Percentiles rank a stretch among this genome's conserved stretches.
phyloP scores from a whole-genome alignment of 2,113 vertebrate species.

The Caretta caretta region DNA sequence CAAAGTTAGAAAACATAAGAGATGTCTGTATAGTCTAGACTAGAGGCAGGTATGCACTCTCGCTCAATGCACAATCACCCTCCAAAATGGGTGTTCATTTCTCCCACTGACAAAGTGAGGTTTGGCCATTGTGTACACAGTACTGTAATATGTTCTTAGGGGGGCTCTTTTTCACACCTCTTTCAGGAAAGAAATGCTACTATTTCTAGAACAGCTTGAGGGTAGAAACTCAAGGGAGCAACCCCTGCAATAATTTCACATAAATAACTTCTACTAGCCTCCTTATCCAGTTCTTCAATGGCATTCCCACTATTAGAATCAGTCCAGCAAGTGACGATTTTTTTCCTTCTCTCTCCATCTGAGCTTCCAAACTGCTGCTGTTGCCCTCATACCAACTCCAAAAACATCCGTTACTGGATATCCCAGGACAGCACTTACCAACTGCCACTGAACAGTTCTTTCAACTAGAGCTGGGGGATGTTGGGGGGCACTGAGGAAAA shows the following conservation, averaged over 20 bases:
- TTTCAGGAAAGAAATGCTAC: neutral
- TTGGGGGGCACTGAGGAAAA: neutral
- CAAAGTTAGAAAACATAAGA: constrained; percentile 67
- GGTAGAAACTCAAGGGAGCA: neutral
- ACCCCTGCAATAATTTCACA: neutral
- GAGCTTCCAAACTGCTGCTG: neutral
- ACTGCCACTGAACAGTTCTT: neutral
- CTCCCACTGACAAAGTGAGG: constrained; percentile 21
- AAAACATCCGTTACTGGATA: neutral
- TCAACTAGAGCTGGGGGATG: no score
- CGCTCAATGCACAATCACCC: constrained; percentile 38
- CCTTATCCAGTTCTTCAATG: neutral
- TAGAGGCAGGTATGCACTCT: constrained; percentile 14
- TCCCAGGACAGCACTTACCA: neutral
- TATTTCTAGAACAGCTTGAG: neutral
- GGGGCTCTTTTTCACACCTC: neutral
- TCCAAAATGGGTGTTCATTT: constrained; percentile 30
- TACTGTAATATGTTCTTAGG: constrained; percentile 25
- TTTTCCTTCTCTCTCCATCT: neutral
- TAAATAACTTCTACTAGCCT: neutral
- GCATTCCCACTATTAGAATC: neutral
- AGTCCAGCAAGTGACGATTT: neutral
- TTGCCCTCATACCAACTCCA: neutral
- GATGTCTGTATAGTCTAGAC: constrained; percentile 53
- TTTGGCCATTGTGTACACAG: constrained; percentile 11